A percentile compares a stretch with the other conserved stretches of the same genome.
These are phyloP conservation scores for Drosophila nr. fundita DNA, from an alignment of 2,888 invertebrate species.

Conservation along the genomic window DNA sequence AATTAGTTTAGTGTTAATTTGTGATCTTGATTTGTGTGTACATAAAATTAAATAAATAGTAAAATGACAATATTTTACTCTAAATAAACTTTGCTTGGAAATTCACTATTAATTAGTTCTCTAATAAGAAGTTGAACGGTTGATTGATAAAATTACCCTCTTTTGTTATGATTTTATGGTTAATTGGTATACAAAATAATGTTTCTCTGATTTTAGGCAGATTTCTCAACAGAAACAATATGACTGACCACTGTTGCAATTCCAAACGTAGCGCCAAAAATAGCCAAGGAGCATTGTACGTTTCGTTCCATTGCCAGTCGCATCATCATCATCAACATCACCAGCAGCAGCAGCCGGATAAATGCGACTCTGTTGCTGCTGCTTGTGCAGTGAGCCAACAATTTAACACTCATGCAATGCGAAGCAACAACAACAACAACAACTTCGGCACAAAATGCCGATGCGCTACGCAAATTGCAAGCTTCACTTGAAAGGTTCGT, in stretches of 20 bases:
- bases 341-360: constrained; percentile 25
- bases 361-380: constrained; percentile 19
- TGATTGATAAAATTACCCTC: not conserved
- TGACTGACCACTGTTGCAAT: constrained; percentile 24
- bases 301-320: constrained; percentile 24
- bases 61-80: not conserved
- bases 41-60: not conserved
- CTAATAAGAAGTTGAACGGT: not conserved
- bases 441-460: constrained; percentile 62
- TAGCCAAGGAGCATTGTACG: not conserved
- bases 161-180: not conserved
- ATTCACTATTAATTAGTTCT: not conserved
- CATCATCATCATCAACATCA: constrained; percentile 9
- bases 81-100: not conserved
- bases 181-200: not conserved
- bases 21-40: not conserved
- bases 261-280: constrained; percentile 29
- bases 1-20: not conserved
- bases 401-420: constrained; percentile 62
- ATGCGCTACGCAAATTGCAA: constrained; percentile 76
- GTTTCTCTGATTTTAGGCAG: not conserved
- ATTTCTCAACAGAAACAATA: constrained; percentile 22
- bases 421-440: constrained; percentile 33
- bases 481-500: constrained; percentile 58
- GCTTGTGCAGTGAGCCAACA: constrained; percentile 62